phyloP scores from a whole-genome alignment of 2,113 vertebrate species.

The Percopsis transmontana region DNA sequence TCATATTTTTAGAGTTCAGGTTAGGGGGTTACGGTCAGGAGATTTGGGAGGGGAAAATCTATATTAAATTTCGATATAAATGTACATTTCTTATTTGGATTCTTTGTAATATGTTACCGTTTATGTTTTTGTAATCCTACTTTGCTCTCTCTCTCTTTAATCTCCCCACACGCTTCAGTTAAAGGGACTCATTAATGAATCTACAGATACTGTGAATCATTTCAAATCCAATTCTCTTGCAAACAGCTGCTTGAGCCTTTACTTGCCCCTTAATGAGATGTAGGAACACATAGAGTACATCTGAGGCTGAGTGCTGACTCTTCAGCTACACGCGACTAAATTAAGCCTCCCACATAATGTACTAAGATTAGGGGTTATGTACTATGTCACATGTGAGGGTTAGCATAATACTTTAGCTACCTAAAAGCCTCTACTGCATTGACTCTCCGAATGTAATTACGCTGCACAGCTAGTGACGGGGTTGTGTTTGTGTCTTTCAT shows the following conservation, averaged over 20 bases:
- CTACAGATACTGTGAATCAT: not conserved
- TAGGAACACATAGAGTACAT: not conserved
- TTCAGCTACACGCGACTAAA: not conserved
- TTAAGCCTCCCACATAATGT: not conserved
- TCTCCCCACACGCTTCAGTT: not conserved
- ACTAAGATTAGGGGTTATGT: not conserved
- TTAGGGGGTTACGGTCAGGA: too few species aligned
- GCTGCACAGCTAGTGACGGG: not conserved
- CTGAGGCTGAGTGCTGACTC: not conserved
- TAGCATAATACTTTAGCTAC: too few species aligned
- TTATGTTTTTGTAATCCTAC: not conserved
- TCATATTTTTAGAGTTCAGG: too few species aligned
- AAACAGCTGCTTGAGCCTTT: not conserved
- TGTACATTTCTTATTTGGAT: too few species aligned
- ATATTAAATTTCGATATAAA: too few species aligned
- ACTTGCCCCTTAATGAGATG: not conserved
- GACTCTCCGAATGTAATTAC: not conserved
- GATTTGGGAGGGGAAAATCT: too few species aligned
- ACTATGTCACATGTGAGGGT: too few species aligned
- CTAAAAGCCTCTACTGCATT: not conserved
- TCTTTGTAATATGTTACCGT: not conserved
- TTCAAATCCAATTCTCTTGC: not conserved
- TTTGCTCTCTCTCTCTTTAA: not conserved
- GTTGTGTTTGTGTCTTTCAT: conserved; percentile 1
- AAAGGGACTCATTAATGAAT: conserved; percentile 28